phyloP scores from a whole-genome alignment of 2,888 invertebrate genomes.

The Caenorhabditis sp. region DNA sequence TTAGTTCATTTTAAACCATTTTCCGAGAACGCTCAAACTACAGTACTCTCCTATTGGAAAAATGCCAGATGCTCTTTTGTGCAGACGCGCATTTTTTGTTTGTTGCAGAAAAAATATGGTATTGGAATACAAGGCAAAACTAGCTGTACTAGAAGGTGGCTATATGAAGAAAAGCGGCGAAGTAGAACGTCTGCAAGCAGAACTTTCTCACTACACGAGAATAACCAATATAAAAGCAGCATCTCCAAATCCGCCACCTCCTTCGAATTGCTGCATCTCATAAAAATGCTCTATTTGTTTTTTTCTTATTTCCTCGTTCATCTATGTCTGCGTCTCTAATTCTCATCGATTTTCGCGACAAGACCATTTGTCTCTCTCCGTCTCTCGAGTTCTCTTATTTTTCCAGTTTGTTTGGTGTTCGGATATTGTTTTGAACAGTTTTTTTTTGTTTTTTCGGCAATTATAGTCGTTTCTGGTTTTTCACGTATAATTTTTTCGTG shows the following conservation, averaged over 20 bases:
- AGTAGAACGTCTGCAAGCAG: conserved; percentile 3
- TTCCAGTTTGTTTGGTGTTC: background rate
- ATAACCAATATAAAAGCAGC: background rate
- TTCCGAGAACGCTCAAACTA: too few relatives aligned
- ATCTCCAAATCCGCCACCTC: background rate
- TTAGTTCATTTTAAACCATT: background rate
- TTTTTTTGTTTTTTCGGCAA: background rate
- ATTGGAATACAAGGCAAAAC: conserved; percentile 15
- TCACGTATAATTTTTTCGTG: background rate
- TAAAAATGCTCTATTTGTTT: background rate
- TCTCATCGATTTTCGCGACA: background rate
- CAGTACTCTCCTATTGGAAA: too few relatives aligned
- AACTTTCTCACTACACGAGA: background rate
- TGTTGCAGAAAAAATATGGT: conserved; percentile 17
- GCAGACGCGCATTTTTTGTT: conserved; percentile 71
- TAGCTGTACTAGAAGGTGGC: conserved; percentile 18
- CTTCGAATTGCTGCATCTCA: background rate
- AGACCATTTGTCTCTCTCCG: background rate
- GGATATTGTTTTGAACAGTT: background rate
- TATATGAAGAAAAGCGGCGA: conserved; percentile 40
- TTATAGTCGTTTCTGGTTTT: background rate
- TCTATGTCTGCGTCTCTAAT: background rate
- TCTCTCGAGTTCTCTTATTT: background rate
- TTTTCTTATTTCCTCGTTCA: background rate
- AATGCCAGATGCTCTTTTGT: too few relatives aligned